Percentiles rank a stretch among this genome's conserved stretches.
Evolutionary conservation across 2,888 invertebrate species (phyloP).

Genomic region (Encarsia formosa): DNA sequence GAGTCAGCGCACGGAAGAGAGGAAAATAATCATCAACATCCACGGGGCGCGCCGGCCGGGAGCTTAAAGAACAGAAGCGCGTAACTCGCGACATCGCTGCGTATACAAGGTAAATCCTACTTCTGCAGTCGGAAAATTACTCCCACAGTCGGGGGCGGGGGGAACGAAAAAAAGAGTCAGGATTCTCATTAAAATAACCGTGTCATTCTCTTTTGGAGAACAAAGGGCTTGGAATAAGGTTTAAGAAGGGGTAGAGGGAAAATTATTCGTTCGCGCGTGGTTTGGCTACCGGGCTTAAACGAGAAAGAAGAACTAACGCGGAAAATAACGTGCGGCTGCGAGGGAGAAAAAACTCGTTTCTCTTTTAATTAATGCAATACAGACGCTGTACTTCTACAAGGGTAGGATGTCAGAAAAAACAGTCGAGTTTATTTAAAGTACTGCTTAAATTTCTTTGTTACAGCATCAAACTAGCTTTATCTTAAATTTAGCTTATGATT

Average conservation of each 20-base stretch:
- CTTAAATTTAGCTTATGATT: too few relatives aligned
- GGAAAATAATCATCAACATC: slow-evolving; percentile 11
- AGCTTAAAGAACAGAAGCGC: neutral
- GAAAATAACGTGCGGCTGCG: slow-evolving; percentile 33
- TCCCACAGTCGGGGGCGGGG: neutral
- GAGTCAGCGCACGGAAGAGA: slow-evolving; percentile 31
- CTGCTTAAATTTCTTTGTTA: too few relatives aligned
- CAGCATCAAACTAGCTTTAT: too few relatives aligned
- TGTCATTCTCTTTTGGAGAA: slow-evolving; percentile 36
- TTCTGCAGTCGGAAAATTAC: too few relatives aligned
- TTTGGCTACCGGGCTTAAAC: slow-evolving; percentile 39
- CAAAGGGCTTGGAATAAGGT: too few relatives aligned
- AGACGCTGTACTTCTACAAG: too few relatives aligned
- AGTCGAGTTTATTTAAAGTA: too few relatives aligned
- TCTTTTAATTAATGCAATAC: slow-evolving; percentile 42
- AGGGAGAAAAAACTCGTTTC: slow-evolving; percentile 40
- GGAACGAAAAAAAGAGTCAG: slow-evolving; percentile 28
- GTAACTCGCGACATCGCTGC: neutral
- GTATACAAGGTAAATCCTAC: too few relatives aligned
- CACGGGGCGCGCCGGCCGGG: slow-evolving; percentile 3
- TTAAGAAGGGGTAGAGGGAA: slow-evolving; percentile 4
- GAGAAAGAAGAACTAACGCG: slow-evolving; percentile 42
- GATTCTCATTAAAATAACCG: slow-evolving; percentile 51
- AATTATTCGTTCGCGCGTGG: slow-evolving; percentile 28
- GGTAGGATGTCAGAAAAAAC: too few relatives aligned